Conservation (phyloP, 2,888 invertebrate genomes). For the Anoplius nigerrimus region DNA sequence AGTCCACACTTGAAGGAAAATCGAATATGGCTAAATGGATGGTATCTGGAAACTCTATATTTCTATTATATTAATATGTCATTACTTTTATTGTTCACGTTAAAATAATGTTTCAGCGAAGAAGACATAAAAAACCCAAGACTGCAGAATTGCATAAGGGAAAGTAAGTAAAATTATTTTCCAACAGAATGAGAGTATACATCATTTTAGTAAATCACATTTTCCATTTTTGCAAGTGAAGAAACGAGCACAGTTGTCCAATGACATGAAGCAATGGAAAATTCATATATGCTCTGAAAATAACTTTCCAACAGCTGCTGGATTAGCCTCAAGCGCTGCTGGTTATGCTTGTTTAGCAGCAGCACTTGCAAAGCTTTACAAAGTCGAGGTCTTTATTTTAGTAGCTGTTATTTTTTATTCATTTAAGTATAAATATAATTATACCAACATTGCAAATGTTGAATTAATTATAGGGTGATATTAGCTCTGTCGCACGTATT, state of each 20-base stretch:
- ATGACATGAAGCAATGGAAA: constrained; percentile 81
- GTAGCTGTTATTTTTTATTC: neutral
- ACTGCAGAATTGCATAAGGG: constrained; percentile 84
- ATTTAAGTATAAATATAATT: neutral
- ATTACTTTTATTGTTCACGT: constrained; percentile 10
- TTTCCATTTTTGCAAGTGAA: constrained; percentile 73
- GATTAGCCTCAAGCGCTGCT: constrained; percentile 98
- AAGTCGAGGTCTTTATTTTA: constrained; percentile 77
- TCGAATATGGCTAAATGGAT: constrained; percentile 93
- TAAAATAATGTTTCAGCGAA: constrained; percentile 76
- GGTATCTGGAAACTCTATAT: constrained; percentile 73
- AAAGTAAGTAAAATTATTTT: constrained; percentile 77
- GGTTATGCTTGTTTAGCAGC: constrained; percentile 92
- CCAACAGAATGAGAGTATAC: neutral
- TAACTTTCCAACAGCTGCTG: constrained; percentile 99
- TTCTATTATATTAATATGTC: too few species aligned
- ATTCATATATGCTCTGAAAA: constrained; percentile 92
- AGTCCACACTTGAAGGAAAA: constrained; percentile 84
- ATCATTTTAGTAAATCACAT: constrained; percentile 7
- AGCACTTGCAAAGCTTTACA: constrained; percentile 86
- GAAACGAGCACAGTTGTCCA: constrained; percentile 72
- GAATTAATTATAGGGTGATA: constrained; percentile 77
- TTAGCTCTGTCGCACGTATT: constrained; percentile 86
- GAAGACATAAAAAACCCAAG: constrained; percentile 85
- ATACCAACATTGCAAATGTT: neutral